A percentile compares a stretch with the other conserved stretches of the same genome.
These are phyloP conservation scores for Rhabdophis nuchalis DNA, from an alignment of 2,797 vertebrate genomes.

Conservation along the genomic window DNA sequence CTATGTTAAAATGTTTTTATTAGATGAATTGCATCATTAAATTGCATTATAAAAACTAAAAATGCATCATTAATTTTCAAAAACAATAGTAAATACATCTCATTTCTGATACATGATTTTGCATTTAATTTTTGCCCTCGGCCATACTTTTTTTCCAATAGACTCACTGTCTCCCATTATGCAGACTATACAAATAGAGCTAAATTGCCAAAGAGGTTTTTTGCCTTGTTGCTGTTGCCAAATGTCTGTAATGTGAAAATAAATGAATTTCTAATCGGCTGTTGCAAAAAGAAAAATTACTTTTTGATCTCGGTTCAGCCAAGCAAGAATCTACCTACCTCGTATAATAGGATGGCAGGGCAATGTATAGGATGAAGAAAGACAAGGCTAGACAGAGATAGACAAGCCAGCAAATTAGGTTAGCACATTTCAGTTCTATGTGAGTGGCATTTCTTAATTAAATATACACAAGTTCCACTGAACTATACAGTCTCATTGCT, in stretches of 20 bases:
- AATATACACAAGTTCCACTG: slow-evolving; percentile 29
- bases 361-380: slow-evolving; percentile 27
- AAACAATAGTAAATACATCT: slow-evolving; percentile 95
- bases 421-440: slow-evolving; percentile 45
- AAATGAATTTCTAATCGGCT: slow-evolving; percentile 89
- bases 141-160: slow-evolving; percentile 73
- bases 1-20: slow-evolving; percentile 89
- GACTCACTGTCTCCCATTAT: slow-evolving; percentile 89
- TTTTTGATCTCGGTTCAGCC: slow-evolving; percentile 80
- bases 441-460: slow-evolving; percentile 58
- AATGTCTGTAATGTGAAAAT: slow-evolving; percentile 81
- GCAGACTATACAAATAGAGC: slow-evolving; percentile 85
- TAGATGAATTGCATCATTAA: slow-evolving; percentile 99
- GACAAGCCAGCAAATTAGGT: slow-evolving; percentile 43
- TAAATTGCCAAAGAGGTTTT: slow-evolving; percentile 80
- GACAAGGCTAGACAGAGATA: slow-evolving; percentile 51
- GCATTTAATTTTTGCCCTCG: slow-evolving; percentile 87
- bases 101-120: slow-evolving; percentile 86
- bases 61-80: slow-evolving; percentile 99
- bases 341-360: slow-evolving; percentile 62
- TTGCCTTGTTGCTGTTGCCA: slow-evolving; percentile 55
- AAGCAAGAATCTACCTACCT: slow-evolving; percentile 75
- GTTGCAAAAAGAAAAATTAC: slow-evolving; percentile 81
- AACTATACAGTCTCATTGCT: slow-evolving; percentile 30
- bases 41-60: slow-evolving; percentile 99